phyloP scores from a whole-genome alignment of 2,888 invertebrate species.

The Aradus depressus region DNA sequence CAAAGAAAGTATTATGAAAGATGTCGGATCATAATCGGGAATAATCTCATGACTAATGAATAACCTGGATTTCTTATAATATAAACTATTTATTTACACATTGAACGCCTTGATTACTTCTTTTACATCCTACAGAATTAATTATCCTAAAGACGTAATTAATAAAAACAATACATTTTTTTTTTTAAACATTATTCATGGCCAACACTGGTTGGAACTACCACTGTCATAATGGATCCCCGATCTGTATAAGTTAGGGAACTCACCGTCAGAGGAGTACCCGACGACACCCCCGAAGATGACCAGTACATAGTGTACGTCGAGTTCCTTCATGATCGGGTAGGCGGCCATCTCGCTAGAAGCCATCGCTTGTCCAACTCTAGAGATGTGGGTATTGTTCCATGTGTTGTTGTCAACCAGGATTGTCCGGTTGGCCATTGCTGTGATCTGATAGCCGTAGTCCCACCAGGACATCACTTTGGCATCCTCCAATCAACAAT shows the following conservation, averaged over 20 bases:
- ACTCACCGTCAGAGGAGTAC: slow-evolving; percentile 88
- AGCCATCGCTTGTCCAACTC: slow-evolving; percentile 98
- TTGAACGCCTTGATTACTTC: background rate
- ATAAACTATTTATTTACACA: no score
- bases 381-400: slow-evolving; percentile 98
- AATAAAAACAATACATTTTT: background rate
- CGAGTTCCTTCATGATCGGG: slow-evolving; percentile 93
- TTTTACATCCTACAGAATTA: no score
- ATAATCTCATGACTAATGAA: no score
- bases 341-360: slow-evolving; percentile 93
- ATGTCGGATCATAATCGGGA: no score
- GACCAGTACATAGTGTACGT: slow-evolving; percentile 95
- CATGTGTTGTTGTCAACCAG: slow-evolving; percentile 98
- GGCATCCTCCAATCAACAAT: slow-evolving; percentile 70
- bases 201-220: background rate
- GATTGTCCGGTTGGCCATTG: slow-evolving; percentile 97
- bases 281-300: slow-evolving; percentile 98
- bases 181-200: background rate
- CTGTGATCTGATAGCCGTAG: slow-evolving; percentile 98
- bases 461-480: slow-evolving; percentile 99
- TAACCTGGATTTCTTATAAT: no score
- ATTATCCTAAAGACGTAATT: no score
- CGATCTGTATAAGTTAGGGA: background rate
- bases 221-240: background rate
- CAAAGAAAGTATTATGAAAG: no score